A percentile compares a stretch with the other conserved stretches of the same genome.
Conservation (phyloP, 2,797 vertebrate species). For the Bradypus variegatus region DNA sequence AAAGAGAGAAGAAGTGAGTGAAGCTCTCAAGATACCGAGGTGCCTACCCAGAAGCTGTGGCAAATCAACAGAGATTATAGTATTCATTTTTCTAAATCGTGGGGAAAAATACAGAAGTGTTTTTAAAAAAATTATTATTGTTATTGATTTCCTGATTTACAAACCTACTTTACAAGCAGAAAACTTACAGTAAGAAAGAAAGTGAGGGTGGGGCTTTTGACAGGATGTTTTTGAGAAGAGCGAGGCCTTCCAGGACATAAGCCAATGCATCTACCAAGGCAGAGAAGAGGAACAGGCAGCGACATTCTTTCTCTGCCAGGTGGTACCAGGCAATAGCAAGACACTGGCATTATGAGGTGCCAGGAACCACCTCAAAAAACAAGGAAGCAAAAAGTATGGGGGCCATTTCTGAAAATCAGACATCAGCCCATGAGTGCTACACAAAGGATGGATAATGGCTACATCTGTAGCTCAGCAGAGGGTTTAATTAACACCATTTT, state of each 20-base stretch:
- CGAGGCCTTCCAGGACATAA: not conserved
- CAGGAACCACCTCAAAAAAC: not conserved
- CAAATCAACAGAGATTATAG: not conserved
- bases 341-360: not conserved
- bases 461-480: not conserved
- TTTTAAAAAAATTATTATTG: not conserved
- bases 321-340: not conserved
- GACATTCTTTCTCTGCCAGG: not conserved
- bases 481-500: not conserved
- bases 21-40: not conserved
- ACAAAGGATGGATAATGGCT: not conserved
- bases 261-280: not conserved
- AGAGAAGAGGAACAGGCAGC: not conserved
- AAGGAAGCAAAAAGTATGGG: not conserved
- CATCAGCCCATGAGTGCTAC: not conserved
- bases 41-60: not conserved
- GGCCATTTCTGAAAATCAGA: not conserved
- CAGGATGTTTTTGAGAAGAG: not conserved
- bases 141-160: slow-evolving; percentile 2
- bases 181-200: slow-evolving; percentile 7
- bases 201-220: not conserved
- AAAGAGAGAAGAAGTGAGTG: not conserved
- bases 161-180: slow-evolving; percentile 27
- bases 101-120: not conserved
- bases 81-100: not conserved